Conservation (phyloP, 35 echinoderm and acorn worm genomes). For the Holothuria glaberrima region DNA sequence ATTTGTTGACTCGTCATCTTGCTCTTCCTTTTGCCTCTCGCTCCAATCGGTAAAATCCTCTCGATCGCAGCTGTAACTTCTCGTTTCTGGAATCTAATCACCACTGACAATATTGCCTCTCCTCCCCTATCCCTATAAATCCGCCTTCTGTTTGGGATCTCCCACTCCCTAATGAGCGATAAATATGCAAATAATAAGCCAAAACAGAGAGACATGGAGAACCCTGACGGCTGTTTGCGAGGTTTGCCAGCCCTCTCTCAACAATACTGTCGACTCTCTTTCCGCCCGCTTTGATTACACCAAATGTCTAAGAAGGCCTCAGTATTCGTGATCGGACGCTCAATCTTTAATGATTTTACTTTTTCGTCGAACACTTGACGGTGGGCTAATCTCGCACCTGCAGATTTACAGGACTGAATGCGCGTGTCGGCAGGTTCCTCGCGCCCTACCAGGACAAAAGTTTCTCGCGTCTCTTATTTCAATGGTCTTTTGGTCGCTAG, state of each 20-base stretch:
- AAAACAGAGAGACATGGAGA: constrained; percentile 26
- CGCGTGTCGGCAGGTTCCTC: constrained; percentile 80
- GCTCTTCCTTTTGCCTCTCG: constrained; percentile 48
- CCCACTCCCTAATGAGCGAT: constrained; percentile 81
- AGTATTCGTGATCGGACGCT: constrained; percentile 67
- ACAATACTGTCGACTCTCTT: constrained; percentile 72
- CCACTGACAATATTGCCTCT: constrained; percentile 77
- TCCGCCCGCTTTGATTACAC: constrained; percentile 74
- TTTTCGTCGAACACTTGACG: constrained; percentile 72
- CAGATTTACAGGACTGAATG: constrained; percentile 60
- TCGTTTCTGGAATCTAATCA: neutral
- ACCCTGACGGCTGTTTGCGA: constrained; percentile 35
- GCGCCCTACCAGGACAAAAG: constrained; percentile 89
- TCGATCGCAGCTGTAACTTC: constrained; percentile 43
- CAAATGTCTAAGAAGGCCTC: constrained; percentile 84
- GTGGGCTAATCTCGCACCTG: constrained; percentile 73
- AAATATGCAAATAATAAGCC: constrained; percentile 90
- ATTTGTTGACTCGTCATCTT: constrained; percentile 59
- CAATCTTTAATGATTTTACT: constrained; percentile 77
- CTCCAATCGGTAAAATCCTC: constrained; percentile 25
- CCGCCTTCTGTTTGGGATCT: constrained; percentile 67
- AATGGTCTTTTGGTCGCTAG: constrained; percentile 76
- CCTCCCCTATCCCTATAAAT: constrained; percentile 54
- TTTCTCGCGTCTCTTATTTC: constrained; percentile 83
- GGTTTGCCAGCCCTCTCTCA: constrained; percentile 56